A percentile compares a stretch with the other conserved stretches of the same genome.
Conservation (phyloP, 2,113 vertebrate genomes). For the Spilogale gracilis region DNA sequence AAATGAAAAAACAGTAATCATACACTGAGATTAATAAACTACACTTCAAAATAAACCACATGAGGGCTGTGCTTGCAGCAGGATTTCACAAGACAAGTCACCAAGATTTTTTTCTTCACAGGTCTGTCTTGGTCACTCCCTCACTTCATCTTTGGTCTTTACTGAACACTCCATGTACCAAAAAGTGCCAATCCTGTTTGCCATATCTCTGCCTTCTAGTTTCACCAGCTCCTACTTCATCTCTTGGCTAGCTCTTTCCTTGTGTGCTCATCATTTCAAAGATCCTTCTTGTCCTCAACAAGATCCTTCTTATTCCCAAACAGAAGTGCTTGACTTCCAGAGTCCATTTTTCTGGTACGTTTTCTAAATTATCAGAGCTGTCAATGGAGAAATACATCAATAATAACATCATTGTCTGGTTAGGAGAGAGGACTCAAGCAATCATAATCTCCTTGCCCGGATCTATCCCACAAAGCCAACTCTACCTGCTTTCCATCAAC, state of each 20-base stretch:
- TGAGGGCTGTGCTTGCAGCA: conserved; percentile 88
- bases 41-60: conserved; percentile 90
- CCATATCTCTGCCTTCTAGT: conserved; percentile 92
- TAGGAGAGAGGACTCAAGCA: conserved; percentile 98
- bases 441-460: conserved; percentile 98
- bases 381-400: conserved; percentile 99
- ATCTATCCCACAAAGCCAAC: conserved; percentile 98
- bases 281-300: no score
- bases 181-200: conserved; percentile 91
- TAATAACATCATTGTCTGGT: conserved; percentile 99
- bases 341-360: no score
- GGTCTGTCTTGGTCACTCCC: conserved; percentile 91
- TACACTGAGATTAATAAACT: conserved; percentile 93
- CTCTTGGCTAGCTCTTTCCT: no score
- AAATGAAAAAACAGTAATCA: conserved; percentile 92
- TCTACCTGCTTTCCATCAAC: conserved; percentile 99
- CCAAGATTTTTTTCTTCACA: conserved; percentile 91
- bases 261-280: no score
- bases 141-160: conserved; percentile 93
- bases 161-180: conserved; percentile 93
- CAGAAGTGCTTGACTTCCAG: no score
- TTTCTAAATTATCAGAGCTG: conserved; percentile 91
- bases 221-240: conserved; percentile 90
- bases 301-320: no score
- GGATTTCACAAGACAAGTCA: conserved; percentile 92